Evolutionary conservation across 2,113 vertebrate genomes (phyloP).

Genomic region (Lycocorax pyrrhopterus): DNA sequence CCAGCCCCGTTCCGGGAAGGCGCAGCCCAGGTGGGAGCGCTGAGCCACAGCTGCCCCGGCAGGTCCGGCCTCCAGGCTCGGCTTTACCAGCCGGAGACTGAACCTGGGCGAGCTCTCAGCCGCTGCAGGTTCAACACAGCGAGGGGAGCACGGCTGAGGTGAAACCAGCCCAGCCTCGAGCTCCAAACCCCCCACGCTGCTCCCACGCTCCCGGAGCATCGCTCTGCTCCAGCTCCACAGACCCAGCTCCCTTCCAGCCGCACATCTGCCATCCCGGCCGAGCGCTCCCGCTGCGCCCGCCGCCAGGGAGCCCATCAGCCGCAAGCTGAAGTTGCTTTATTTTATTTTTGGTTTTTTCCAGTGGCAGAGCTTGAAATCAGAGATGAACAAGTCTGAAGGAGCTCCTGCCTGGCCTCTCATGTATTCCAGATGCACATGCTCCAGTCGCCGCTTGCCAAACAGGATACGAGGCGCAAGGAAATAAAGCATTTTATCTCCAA

Average conservation of each 20-base stretch:
- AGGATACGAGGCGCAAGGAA: constrained; percentile 35
- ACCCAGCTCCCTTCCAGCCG: not conserved
- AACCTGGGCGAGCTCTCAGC: not conserved
- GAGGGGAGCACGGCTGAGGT: not conserved
- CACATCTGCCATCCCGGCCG: not conserved
- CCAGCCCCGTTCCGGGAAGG: not conserved
- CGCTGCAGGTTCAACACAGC: not conserved
- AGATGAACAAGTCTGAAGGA: not conserved
- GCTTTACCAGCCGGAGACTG: not conserved
- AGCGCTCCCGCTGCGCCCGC: not conserved
- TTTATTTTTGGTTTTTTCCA: too few relatives aligned
- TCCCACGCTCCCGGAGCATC: not conserved
- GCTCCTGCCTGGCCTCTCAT: constrained; percentile 26
- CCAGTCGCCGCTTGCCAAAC: constrained; percentile 12
- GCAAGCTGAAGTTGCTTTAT: not conserved
- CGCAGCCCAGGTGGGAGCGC: not conserved
- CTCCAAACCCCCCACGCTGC: accelerated
- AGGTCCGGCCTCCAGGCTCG: not conserved
- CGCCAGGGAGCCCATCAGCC: accelerated
- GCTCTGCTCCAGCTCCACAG: accelerated
- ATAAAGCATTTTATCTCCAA: constrained; percentile 42
- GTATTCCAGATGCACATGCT: constrained; percentile 48
- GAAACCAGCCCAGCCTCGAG: not conserved
- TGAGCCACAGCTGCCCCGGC: not conserved
- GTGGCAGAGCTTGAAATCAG: constrained; percentile 26